Percentiles rank a stretch among this genome's conserved stretches.
phyloP scores from a whole-genome alignment of 2,888 invertebrate genomes.

The Trachelus stipa region DNA sequence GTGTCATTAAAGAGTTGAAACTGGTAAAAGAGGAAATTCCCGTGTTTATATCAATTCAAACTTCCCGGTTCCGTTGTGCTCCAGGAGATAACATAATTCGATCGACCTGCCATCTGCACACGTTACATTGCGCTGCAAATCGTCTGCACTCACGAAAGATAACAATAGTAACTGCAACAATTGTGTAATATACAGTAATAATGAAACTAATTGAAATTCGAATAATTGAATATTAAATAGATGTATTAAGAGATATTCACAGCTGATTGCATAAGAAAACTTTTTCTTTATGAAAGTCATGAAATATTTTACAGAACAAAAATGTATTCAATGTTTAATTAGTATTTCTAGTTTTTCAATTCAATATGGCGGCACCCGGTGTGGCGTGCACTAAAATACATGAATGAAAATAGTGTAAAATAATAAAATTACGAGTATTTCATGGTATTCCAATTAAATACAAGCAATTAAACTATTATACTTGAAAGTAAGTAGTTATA shows the following conservation, averaged over 20 bases:
- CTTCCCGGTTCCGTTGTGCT: too few species aligned
- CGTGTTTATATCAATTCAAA: too few species aligned
- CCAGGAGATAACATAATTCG: neutral
- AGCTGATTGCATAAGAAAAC: neutral
- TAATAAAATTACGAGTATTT: neutral
- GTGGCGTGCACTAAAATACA: neutral
- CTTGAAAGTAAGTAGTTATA: neutral
- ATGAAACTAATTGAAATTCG: neutral
- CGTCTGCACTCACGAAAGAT: neutral
- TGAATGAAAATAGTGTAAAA: neutral
- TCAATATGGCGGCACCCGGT: neutral
- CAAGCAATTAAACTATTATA: neutral
- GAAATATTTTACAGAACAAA: neutral
- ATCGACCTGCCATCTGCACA: neutral
- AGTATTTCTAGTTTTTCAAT: neutral
- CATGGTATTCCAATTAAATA: neutral
- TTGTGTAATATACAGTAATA: neutral
- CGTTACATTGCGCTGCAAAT: neutral
- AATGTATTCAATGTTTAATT: neutral
- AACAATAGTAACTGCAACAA: neutral
- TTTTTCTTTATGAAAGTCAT: neutral
- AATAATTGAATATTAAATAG: neutral
- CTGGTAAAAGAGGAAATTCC: too few species aligned
- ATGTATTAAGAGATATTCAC: too few species aligned
- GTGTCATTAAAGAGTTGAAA: too few species aligned